Base-by-base conservation (phyloP, 1,140 invertebrate species). In the Chymomyza costata region DNA sequence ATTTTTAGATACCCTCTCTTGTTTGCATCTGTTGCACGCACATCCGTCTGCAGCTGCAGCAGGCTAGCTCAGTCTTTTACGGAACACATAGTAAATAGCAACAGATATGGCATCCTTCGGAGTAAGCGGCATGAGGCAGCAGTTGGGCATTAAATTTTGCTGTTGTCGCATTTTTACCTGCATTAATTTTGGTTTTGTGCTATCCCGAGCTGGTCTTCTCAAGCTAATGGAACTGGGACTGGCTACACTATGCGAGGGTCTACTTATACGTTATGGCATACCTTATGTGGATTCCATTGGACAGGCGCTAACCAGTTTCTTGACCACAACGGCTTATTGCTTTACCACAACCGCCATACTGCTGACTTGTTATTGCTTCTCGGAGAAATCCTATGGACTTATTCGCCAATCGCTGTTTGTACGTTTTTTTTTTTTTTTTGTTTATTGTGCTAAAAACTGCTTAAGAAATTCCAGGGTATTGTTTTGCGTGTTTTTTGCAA, bases 331-430 rank as follows among this genome's bases (percentile, higher is more conserved):
- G 0, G 90, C 91, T 0, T 91, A 92, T 10, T 93, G 92, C 57
- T 88, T 93, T 31, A 88, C 93, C 30, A 93, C 91, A 8, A 92
- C 92, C 0, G 85, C 89, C 7, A 86, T 94, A 1, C 86, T 94
- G 15, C 87, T 94, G 5, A 83, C 90, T 11, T 93, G 91, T 83
- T 95, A 94, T 81, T 85, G 93, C 7, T 86, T 94, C 31, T 95
- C 93, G 0, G 89, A 91, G 35, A 93, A 93, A 78, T 91, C 93
- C 0, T 91, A 91, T 59, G 87, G 88, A 30, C 85, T 93, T 1
- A 90, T 95, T 39, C 86, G 92, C 48, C 91, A 93, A 43, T 94
- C 93, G 0, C 85, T 94, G 18, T 94, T 95, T 80, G 93, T 95
- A 89, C 90, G 93, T 60, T n/a, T n/a, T n/a, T n/a, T n/a, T n/a